Base-by-base conservation (phyloP, 2,888 invertebrate genomes). In the Autographa gamma region DNA sequence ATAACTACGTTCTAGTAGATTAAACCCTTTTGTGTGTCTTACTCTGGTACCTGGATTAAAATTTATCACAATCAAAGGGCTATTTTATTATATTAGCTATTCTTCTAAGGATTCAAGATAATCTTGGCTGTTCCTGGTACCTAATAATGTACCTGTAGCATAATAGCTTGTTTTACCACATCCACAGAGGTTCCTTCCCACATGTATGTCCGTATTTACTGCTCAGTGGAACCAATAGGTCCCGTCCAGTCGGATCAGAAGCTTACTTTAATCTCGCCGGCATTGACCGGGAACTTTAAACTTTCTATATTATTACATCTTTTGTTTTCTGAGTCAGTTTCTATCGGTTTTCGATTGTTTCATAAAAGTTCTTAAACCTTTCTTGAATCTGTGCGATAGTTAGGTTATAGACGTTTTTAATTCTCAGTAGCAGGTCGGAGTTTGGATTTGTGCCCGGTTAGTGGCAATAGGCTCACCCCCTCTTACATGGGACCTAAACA, bases 241-340 rank as follows among this genome's bases (percentile, higher is more conserved):
- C 71, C 64, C 68, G 68, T 67, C 14, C 25, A 54, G 72, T 75
- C 72, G 63, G 70, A 70, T 64, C 71, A 69, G 64, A 81, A 69
- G 69, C 32, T 76, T 60, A 60, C 62, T 82, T 63, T 67, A 82
- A 76, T 69, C 60, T 68, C 73, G 4, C 43, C 2, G 65, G 72
- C 70, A 75, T 66, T 60, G 66, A 64, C 69, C 58, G 34, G n/a
- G 58, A 73, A n/a, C 66, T 82, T 54, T 54, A 61, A 62, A 62
- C 43, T 70, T 68, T 59, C 54, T 38, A 8, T 13, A 61, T 62
- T 14, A 34, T 2, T 56, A 19, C 14, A n/a, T 18, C 60, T 19
- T 14, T 18, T 56, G 54, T 56, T 56, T 25, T 19, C 54, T 19
- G 25, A 56, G 25, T 56, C 19, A 14, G 54, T 56, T 56, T 56